A percentile compares a stretch with the other conserved stretches of the same genome.
These are phyloP conservation scores for Pseudochromis fuscus DNA, from an alignment of 2,797 vertebrate genomes.

Conservation along the genomic window DNA sequence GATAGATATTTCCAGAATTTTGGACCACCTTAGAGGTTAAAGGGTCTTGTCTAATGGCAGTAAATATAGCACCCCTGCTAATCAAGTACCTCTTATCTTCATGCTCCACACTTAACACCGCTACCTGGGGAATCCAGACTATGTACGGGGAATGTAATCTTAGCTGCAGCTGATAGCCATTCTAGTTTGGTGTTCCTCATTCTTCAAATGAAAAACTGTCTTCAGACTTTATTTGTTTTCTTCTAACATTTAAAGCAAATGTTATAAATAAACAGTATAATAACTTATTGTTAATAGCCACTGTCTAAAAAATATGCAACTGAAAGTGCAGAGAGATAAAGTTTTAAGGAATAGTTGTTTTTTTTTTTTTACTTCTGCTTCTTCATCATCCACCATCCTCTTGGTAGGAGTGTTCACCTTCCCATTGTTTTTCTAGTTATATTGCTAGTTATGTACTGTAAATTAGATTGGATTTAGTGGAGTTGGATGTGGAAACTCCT, in stretches of 20 bases:
- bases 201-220: conserved; percentile 30
- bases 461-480: background rate
- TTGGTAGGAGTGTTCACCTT: conserved; percentile 1
- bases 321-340: background rate
- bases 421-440: background rate
- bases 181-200: conserved; percentile 24
- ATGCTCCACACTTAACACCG: conserved; percentile 71
- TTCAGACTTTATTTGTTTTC: conserved; percentile 13
- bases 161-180: conserved; percentile 57
- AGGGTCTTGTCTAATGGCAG: conserved; percentile 64
- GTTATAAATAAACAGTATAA: background rate
- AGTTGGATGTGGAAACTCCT: no score
- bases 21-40: conserved; percentile 57
- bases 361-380: conserved; percentile 8
- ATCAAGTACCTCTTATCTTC: conserved; percentile 78
- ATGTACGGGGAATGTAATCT: conserved; percentile 72
- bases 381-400: conserved; percentile 10
- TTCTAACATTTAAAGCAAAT: background rate
- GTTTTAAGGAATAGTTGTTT: conserved; percentile 1
- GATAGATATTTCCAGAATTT: conserved; percentile 20
- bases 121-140: conserved; percentile 78
- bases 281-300: background rate
- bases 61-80: conserved; percentile 78
- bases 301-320: background rate
- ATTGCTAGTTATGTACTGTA: background rate